These are phyloP conservation scores for Drosophila prostipennis DNA, from an alignment of 2,888 invertebrate genomes.

Conservation along the genomic window DNA sequence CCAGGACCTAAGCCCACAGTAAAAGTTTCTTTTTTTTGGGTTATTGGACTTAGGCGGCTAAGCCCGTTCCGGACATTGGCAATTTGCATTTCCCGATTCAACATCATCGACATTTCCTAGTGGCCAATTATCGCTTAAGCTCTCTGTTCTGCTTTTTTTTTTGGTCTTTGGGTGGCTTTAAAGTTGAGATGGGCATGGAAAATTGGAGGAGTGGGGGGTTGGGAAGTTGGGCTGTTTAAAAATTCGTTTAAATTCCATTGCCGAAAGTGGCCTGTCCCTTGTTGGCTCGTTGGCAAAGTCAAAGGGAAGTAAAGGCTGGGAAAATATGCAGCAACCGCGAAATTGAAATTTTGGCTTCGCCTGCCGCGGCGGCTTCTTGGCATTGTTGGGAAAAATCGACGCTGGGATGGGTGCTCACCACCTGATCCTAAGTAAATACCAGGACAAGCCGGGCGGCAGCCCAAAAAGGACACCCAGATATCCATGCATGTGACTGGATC, in stretches of 20 bases:
- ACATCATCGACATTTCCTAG: slow-evolving; percentile 70
- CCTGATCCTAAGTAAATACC: slow-evolving; percentile 83
- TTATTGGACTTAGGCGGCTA: slow-evolving; percentile 57
- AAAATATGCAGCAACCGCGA: slow-evolving; percentile 81
- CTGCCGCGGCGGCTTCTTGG: slow-evolving; percentile 70
- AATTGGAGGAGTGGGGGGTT: no score
- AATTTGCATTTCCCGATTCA: slow-evolving; percentile 64
- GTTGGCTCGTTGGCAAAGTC: slow-evolving; percentile 28
- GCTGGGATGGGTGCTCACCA: slow-evolving; percentile 59
- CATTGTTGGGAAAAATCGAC: slow-evolving; percentile 60
- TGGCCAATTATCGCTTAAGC: slow-evolving; percentile 79
- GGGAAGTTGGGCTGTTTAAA: slow-evolving; percentile 40
- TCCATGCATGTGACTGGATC: slow-evolving; percentile 62
- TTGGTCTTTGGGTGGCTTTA: slow-evolving; percentile 40
- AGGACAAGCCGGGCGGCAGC: slow-evolving; percentile 41
- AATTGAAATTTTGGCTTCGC: slow-evolving; percentile 75
- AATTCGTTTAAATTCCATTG: slow-evolving; percentile 80
- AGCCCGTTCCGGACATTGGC: slow-evolving; percentile 73
- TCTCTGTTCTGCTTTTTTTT: slow-evolving; percentile 17
- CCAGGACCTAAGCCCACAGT: slow-evolving; percentile 17
- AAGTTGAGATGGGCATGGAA: slow-evolving; percentile 47
- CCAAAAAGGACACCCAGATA: slow-evolving; percentile 55
- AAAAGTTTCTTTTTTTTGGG: slow-evolving; percentile 18
- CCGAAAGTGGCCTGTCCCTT: slow-evolving; percentile 37
- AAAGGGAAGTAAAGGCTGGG: slow-evolving; percentile 59